Conservation (phyloP, 2,797 vertebrate species). For the Hyperoplus immaculatus region DNA sequence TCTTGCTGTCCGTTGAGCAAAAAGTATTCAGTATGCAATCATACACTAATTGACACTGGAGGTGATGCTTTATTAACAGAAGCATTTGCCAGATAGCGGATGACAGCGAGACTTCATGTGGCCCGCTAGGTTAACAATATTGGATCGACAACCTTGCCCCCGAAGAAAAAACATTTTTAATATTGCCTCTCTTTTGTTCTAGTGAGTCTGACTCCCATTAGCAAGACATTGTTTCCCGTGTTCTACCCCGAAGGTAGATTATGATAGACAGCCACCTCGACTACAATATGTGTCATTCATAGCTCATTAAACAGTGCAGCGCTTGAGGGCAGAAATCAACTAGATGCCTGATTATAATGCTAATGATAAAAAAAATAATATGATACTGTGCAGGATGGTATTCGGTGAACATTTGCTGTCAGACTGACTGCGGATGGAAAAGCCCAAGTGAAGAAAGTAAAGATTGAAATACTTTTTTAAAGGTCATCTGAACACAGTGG, state of each 20-base stretch:
- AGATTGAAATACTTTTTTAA: slow-evolving; percentile 20
- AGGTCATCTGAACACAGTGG: slow-evolving; percentile 23
- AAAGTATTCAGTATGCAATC: slow-evolving; percentile 24
- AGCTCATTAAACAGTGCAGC: slow-evolving; percentile 68
- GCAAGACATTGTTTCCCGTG: slow-evolving; percentile 34
- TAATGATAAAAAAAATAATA: slow-evolving; percentile 65
- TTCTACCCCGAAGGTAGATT: slow-evolving; percentile 34
- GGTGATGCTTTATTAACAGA: slow-evolving; percentile 56
- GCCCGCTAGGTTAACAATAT: slow-evolving; percentile 51
- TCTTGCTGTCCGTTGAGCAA: background rate
- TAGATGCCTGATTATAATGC: slow-evolving; percentile 65
- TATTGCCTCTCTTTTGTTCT: slow-evolving; percentile 37
- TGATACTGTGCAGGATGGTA: slow-evolving; percentile 16
- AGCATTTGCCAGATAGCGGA: slow-evolving; percentile 41
- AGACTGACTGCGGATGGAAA: background rate
- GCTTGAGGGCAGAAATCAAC: slow-evolving; percentile 65
- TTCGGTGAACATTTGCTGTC: slow-evolving; percentile 30
- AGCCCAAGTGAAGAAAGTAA: slow-evolving; percentile 12
- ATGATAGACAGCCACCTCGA: slow-evolving; percentile 65
- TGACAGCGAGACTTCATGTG: slow-evolving; percentile 11
- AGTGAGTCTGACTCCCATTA: slow-evolving; percentile 47
- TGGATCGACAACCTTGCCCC: slow-evolving; percentile 47
- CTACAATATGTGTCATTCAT: slow-evolving; percentile 70
- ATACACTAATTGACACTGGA: slow-evolving; percentile 46
- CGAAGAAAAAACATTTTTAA: slow-evolving; percentile 48